A percentile compares a stretch with the other conserved stretches of the same genome.
phyloP scores from a whole-genome alignment of 2,113 vertebrate species.

The Oreotrochilus melanogaster region DNA sequence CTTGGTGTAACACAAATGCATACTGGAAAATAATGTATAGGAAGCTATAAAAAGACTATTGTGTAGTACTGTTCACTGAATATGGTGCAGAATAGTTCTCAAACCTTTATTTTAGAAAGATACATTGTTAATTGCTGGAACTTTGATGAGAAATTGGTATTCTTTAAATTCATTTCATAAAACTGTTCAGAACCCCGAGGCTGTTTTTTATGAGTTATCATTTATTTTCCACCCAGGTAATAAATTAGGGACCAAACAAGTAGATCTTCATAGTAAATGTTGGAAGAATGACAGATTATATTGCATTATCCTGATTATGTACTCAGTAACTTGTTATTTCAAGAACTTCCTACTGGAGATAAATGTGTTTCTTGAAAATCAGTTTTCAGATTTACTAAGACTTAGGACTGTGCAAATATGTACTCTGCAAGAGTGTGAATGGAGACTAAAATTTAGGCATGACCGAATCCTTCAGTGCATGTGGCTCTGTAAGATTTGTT shows the following conservation, averaged over 20 bases:
- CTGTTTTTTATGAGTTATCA: not conserved
- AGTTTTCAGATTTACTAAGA: not conserved
- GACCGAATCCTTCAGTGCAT: not conserved
- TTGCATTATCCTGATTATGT: not conserved
- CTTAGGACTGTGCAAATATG: fast-evolving
- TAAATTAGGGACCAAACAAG: not conserved
- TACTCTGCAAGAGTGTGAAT: not conserved
- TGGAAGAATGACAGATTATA: not conserved
- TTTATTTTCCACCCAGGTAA: not conserved
- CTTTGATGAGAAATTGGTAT: not conserved
- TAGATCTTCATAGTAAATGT: not conserved
- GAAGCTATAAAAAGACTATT: not conserved
- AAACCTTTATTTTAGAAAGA: not conserved
- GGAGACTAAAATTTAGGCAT: not conserved
- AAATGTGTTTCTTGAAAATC: not conserved
- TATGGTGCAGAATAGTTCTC: not conserved
- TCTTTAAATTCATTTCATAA: not conserved
- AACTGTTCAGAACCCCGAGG: not conserved
- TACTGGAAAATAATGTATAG: not conserved
- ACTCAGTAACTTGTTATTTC: not conserved
- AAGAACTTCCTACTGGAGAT: not conserved
- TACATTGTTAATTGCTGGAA: not conserved
- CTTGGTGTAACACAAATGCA: not conserved
- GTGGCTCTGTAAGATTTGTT: not conserved
- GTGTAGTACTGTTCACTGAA: not conserved